Base-by-base conservation (phyloP, 2,113 vertebrate genomes). In the Oxyura jamaicensis region DNA sequence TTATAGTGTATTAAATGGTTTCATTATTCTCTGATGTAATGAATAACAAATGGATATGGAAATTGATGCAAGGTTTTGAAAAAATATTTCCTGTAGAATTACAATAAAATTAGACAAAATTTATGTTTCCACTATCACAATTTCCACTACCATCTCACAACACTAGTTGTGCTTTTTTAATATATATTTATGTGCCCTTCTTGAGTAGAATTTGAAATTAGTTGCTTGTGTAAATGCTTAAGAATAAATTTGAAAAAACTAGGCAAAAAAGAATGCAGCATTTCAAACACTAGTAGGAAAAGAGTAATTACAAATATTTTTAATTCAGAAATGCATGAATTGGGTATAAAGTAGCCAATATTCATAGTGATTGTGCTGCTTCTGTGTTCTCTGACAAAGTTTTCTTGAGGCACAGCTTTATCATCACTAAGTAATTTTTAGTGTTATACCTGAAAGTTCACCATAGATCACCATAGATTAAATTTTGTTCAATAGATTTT, bases 1-100 rank as follows among this genome's bases (percentile, higher is more conserved):
- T 93, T 50, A 44, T 60, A 88, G 77, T 63, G 86, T 92, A 97
- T 94, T 91, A 96, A 96, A 97, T 97, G 73, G 89, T 96, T 98
- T 97, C 93, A 93, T 96, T 97, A 93, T 82, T 44, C 90, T 95
- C 91, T 93, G 83, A 91, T 95, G 95, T 87, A 94, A 81, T 77
- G 83, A 95, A 93, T 69, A 53, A 83, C 91, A 96, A 97, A 97
- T 90, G 96, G 90, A 89, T 94, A 87, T 94, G 87, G 80, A 91
- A 93, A 91, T 77, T 91, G 88, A 95, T 91, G 83, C 86, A 83
- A 93, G 95, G 86, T 96, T 97, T 97, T 87, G 95, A 82, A 87
- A 92, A 88, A 93, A 88, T 19, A 41, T 56, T 89, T 71, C 52
- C 68, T 95, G 81, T 88, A 92, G 95, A 88, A 93, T 81, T 92